Evolutionary conservation across 2,113 vertebrate species (phyloP).

Genomic region (Gyps fulvus): DNA sequence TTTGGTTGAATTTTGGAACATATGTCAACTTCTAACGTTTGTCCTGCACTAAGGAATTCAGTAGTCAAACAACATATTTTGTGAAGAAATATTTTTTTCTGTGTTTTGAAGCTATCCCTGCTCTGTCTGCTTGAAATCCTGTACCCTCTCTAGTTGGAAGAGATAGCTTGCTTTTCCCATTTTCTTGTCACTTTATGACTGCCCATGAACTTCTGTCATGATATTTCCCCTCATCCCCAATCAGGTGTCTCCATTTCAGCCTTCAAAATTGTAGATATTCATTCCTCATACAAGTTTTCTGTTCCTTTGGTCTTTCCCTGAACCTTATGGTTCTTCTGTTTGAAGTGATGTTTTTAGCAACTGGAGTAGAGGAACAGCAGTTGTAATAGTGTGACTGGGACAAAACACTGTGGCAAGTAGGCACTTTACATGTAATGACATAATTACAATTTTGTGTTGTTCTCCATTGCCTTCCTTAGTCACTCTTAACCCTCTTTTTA

Average conservation of each 20-base stretch:
- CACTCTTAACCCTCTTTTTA: not conserved
- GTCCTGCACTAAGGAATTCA: not conserved
- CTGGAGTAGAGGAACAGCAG: not conserved
- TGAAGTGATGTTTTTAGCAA: not conserved
- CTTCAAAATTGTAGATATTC: not conserved
- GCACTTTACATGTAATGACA: not conserved
- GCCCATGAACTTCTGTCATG: accelerated
- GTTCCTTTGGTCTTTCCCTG: not conserved
- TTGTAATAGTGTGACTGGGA: not conserved
- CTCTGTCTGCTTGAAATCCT: not conserved
- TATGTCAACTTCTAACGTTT: accelerated
- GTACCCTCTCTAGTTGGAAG: too few species aligned
- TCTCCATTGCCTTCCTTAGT: not conserved
- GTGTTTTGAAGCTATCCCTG: not conserved
- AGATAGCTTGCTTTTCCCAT: not conserved
- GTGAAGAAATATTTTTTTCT: not conserved
- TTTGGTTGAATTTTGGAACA: not conserved
- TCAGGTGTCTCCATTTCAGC: not conserved
- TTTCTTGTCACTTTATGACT: not conserved
- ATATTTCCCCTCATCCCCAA: not conserved
- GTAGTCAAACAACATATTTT: not conserved
- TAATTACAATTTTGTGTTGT: not conserved
- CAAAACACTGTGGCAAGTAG: not conserved
- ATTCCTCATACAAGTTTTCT: not conserved
- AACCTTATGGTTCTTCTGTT: not conserved